Evolutionary conservation across 2,888 invertebrate species (phyloP).

Genomic region (Phlogophora meticulosa): DNA sequence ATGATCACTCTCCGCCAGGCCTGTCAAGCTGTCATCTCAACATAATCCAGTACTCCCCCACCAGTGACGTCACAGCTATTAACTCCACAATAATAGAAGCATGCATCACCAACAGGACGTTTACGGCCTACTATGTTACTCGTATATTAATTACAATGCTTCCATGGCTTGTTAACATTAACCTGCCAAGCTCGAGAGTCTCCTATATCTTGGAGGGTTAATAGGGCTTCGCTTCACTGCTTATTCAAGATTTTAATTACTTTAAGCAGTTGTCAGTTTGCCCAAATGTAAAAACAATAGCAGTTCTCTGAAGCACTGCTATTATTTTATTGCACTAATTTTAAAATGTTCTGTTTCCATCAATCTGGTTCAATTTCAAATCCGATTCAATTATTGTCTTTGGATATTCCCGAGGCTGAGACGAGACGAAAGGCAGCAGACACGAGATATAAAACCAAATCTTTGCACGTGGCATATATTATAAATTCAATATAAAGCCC

Average conservation of each 20-base stretch:
- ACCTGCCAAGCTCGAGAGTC: slow-evolving; percentile 6
- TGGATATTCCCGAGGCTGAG: slow-evolving; percentile 7
- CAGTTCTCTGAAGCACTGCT: too few species aligned
- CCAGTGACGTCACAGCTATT: not conserved
- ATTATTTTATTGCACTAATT: too few species aligned
- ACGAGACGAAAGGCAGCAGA: slow-evolving; percentile 24
- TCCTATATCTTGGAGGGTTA: not conserved
- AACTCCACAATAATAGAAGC: slow-evolving; percentile 8
- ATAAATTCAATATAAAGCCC: slow-evolving; percentile 46
- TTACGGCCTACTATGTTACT: slow-evolving; percentile 32
- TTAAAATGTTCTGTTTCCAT: too few species aligned
- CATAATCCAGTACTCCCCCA: not conserved
- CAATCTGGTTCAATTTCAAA: too few species aligned
- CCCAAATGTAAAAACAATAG: too few species aligned
- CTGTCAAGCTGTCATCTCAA: slow-evolving; percentile 6
- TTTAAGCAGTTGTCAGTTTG: too few species aligned
- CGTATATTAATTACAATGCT: slow-evolving; percentile 34
- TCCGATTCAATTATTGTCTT: slow-evolving; percentile 26
- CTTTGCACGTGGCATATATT: slow-evolving; percentile 43
- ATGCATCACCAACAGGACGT: slow-evolving; percentile 41
- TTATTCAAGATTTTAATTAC: too few species aligned
- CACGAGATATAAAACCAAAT: slow-evolving; percentile 21
- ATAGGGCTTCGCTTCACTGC: too few species aligned
- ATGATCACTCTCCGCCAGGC: not conserved
- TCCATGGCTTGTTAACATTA: slow-evolving; percentile 4